These are phyloP conservation scores for Laspeyria flexula DNA, from an alignment of 2,888 invertebrate species.

Conservation along the genomic window DNA sequence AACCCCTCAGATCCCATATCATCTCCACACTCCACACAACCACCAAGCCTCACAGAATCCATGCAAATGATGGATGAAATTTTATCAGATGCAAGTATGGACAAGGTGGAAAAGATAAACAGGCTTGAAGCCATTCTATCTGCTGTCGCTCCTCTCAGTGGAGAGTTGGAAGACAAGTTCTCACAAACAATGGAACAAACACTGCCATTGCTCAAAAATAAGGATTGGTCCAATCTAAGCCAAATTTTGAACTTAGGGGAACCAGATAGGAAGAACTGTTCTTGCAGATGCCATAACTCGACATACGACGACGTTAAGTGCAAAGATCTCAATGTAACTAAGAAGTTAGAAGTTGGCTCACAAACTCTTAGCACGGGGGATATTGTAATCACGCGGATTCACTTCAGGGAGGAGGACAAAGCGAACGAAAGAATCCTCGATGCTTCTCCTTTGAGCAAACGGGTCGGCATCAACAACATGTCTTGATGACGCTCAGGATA, in stretches of 20 bases:
- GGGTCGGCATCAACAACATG: slow-evolving; percentile 74
- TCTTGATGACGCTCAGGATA: slow-evolving; percentile 74
- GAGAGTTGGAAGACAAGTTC: slow-evolving; percentile 84
- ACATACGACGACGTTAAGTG: slow-evolving; percentile 72
- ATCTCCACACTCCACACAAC: slow-evolving; percentile 91
- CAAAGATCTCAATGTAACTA: slow-evolving; percentile 79
- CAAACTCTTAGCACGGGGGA: slow-evolving; percentile 97
- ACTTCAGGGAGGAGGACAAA: slow-evolving; percentile 83
- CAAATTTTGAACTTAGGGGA: slow-evolving; percentile 80
- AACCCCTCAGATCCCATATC: slow-evolving; percentile 91
- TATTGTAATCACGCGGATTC: slow-evolving; percentile 95
- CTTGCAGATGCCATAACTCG: slow-evolving; percentile 85
- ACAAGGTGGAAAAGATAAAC: slow-evolving; percentile 94
- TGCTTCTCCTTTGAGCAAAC: slow-evolving; percentile 76
- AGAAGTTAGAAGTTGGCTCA: slow-evolving; percentile 87
- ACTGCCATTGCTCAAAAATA: slow-evolving; percentile 81
- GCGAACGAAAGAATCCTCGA: slow-evolving; percentile 77
- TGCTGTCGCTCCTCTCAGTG: slow-evolving; percentile 90
- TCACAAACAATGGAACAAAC: slow-evolving; percentile 84
- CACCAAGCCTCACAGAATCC: slow-evolving; percentile 94
- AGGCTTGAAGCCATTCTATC: slow-evolving; percentile 94
- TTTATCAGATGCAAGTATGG: slow-evolving; percentile 92
- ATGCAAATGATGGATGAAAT: slow-evolving; percentile 96
- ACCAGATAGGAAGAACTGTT: slow-evolving; percentile 78
- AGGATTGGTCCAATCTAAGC: slow-evolving; percentile 83